These are phyloP conservation scores for Heteropelma amictum DNA, from an alignment of 2,888 invertebrate species.

Conservation along the genomic window DNA sequence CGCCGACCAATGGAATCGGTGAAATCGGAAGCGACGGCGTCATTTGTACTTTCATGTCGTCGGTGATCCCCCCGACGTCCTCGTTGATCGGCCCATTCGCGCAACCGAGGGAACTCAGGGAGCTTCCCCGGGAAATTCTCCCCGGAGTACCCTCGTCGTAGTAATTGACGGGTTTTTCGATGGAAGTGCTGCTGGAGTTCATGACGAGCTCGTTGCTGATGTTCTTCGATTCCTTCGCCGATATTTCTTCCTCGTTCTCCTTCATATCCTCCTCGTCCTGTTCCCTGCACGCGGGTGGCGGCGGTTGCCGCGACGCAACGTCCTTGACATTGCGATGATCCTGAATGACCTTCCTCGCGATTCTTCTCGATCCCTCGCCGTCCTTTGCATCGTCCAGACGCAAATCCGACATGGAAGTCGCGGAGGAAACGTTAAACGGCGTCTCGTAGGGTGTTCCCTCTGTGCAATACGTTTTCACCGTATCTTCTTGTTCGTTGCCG, in stretches of 20 bases:
- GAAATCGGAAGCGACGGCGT: slow-evolving; percentile 31
- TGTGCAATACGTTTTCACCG: slow-evolving; percentile 93
- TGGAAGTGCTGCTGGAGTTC: slow-evolving; percentile 85
- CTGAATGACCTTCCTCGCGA: slow-evolving; percentile 57
- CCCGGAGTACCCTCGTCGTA: slow-evolving; percentile 93
- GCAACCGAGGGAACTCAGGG: slow-evolving; percentile 79
- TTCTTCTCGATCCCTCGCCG: slow-evolving; percentile 62
- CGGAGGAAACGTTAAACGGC: slow-evolving; percentile 87
- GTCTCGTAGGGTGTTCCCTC: slow-evolving; percentile 94
- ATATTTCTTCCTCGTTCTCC: slow-evolving; percentile 52
- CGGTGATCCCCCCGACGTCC: slow-evolving; percentile 43
- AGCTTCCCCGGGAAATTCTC: slow-evolving; percentile 84
- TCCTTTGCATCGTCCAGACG: slow-evolving; percentile 78
- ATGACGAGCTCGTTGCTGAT: slow-evolving; percentile 60
- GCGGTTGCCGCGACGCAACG: background rate
- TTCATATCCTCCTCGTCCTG: slow-evolving; percentile 38
- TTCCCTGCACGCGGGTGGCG: slow-evolving; percentile 17
- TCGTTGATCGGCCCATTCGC: slow-evolving; percentile 61
- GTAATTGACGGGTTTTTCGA: slow-evolving; percentile 90
- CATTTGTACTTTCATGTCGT: slow-evolving; percentile 1
- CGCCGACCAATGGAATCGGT: slow-evolving; percentile 22
- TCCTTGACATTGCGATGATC: slow-evolving; percentile 47
- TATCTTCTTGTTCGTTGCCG: slow-evolving; percentile 82
- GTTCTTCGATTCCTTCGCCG: slow-evolving; percentile 62
- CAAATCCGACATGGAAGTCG: slow-evolving; percentile 93